Conservation (phyloP, 2,113 vertebrate genomes). For the Tetrax tetrax region DNA sequence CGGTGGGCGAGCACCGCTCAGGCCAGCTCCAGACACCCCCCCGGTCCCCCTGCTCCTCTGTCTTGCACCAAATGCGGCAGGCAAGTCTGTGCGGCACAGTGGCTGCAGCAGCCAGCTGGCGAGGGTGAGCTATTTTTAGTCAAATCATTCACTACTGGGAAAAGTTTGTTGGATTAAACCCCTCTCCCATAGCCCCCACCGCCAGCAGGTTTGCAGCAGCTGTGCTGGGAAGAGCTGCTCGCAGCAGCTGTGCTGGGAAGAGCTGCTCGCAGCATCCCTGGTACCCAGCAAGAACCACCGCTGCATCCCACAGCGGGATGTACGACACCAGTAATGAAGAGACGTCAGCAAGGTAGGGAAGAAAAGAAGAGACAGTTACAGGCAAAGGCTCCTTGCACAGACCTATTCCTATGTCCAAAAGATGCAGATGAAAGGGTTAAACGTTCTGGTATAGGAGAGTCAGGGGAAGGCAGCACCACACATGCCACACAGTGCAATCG, state of each 20-base stretch:
- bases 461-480: background rate
- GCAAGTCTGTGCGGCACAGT: fast-evolving
- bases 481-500: fast-evolving
- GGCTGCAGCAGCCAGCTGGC: background rate
- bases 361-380: background rate
- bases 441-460: background rate
- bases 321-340: fast-evolving
- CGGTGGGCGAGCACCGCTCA: background rate
- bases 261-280: background rate
- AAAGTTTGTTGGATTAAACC: background rate
- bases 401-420: background rate
- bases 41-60: background rate
- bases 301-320: background rate
- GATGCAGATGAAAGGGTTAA: background rate
- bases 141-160: background rate
- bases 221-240: background rate
- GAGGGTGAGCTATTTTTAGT: background rate
- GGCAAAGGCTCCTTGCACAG: background rate
- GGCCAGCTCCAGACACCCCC: background rate
- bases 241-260: background rate
- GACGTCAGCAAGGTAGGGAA: background rate
- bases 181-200: background rate
- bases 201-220: background rate
- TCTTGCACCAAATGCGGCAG: fast-evolving
- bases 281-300: background rate